A percentile compares a stretch with the other conserved stretches of the same genome.
phyloP scores from a whole-genome alignment of 1,140 invertebrate species.

The Apolygus lucorum region DNA sequence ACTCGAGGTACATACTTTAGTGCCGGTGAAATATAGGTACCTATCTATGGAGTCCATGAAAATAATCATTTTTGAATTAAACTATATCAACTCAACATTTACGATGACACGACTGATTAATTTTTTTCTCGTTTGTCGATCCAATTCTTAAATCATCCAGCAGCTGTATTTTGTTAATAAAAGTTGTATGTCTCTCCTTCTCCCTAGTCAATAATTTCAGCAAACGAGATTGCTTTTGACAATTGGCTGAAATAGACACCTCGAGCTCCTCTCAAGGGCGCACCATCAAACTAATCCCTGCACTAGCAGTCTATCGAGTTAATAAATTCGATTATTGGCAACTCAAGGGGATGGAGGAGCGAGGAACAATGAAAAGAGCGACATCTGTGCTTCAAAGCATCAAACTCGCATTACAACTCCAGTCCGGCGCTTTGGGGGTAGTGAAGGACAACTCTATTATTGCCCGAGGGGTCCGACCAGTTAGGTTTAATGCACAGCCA shows the following conservation, averaged over 20 bases:
- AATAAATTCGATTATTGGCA: constrained; percentile 27
- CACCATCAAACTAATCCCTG: background rate
- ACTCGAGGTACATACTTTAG: too few relatives aligned
- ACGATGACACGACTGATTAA: too few relatives aligned
- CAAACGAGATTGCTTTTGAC: too few relatives aligned
- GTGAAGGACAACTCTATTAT: constrained; percentile 21
- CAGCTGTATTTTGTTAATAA: too few relatives aligned
- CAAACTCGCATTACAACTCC: constrained; percentile 26
- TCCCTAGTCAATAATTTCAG: too few relatives aligned
- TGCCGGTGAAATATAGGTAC: too few relatives aligned
- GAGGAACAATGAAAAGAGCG: background rate
- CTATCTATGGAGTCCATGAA: too few relatives aligned
- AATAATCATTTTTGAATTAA: too few relatives aligned
- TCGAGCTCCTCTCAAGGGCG: background rate
- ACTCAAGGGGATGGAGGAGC: background rate
- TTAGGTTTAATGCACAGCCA: constrained; percentile 21
- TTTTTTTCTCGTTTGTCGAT: too few relatives aligned
- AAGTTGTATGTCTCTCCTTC: too few relatives aligned
- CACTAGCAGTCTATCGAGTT: constrained; percentile 9
- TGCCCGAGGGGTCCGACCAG: constrained; percentile 6
- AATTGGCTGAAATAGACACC: background rate
- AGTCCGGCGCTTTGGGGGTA: background rate
- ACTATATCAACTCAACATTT: too few relatives aligned
- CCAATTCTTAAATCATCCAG: too few relatives aligned
- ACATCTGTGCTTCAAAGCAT: constrained; percentile 24